These are phyloP conservation scores for Achatina immaculata DNA, from an alignment of 1,140 invertebrate species.

Conservation along the genomic window DNA sequence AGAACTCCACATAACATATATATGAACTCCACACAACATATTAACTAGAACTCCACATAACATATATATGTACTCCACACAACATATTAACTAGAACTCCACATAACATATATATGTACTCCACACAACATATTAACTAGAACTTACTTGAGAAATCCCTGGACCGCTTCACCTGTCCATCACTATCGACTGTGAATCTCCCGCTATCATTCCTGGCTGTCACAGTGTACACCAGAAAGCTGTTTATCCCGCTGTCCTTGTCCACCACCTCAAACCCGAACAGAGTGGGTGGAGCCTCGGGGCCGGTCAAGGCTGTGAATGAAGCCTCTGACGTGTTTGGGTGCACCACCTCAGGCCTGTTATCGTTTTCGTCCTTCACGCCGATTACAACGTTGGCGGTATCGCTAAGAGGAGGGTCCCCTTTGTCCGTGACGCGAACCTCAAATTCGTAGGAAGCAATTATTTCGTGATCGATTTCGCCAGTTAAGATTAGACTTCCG, in stretches of 20 bases:
- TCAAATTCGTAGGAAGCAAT: slow-evolving; percentile 83
- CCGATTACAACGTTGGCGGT: slow-evolving; percentile 85
- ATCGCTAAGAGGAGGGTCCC: slow-evolving; percentile 86
- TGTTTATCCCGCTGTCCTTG: slow-evolving; percentile 48
- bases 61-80: no score
- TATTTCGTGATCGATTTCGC: slow-evolving; percentile 83
- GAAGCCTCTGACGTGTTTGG: slow-evolving; percentile 67
- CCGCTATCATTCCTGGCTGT: slow-evolving; percentile 50
- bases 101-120: no score
- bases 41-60: no score
- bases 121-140: not conserved
- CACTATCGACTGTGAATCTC: slow-evolving; percentile 47
- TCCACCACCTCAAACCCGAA: slow-evolving; percentile 40
- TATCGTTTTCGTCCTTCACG: slow-evolving; percentile 85
- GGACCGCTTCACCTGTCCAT: slow-evolving; percentile 44
- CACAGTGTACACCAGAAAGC: slow-evolving; percentile 47
- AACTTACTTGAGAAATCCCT: slow-evolving; percentile 6
- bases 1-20: no score
- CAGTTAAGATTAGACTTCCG: slow-evolving; percentile 36
- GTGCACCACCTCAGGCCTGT: slow-evolving; percentile 55
- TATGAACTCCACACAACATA: no score
- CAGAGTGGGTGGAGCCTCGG: slow-evolving; percentile 31
- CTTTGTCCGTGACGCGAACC: slow-evolving; percentile 91
- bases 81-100: no score
- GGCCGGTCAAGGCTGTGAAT: slow-evolving; percentile 30